Base-by-base conservation (phyloP, 2,888 invertebrate genomes). In the Polymixis lichenea region DNA sequence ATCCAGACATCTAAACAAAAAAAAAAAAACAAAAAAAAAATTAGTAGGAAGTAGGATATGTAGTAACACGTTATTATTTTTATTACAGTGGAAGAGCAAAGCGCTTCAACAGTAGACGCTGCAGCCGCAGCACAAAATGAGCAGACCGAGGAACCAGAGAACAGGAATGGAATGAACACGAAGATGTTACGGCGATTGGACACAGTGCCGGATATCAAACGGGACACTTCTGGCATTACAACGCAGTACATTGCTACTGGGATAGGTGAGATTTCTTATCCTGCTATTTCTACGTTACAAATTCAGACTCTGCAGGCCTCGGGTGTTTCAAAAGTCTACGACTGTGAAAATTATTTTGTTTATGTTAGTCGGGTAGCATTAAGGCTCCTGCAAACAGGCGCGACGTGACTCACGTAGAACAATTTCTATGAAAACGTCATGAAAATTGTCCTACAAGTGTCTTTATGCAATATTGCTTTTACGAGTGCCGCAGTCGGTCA, bases 241-340 rank as follows among this genome's bases (percentile, higher is more conserved):
- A 95, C 95, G 0, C 96, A 96, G 87, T 96, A 96, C 71, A 94
- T 97, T 15, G 95, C 96, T 56, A 92, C 96, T 46, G 95, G 95
- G 0, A 95, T 96, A 67, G 96, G 96, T 96, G 77, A 87, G 89
- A 25, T 64, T 67, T 55, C 4, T 25, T 38, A 43, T 13, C 8
- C 56, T 32, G 13, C 1, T 53, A 7, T 51, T 11, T 38, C 3
- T 19, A 49, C 1, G 3, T 38, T 32, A 4, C 2, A 25, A 53
- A 6, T 22, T 32, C 13, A 56, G 11, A 49, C 7, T 11, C 3
- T 32, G 13, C 6, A 22, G 25, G 15, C 3, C 9, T 15, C 22
- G 7, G 7, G 22, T 28, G 6, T 46, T 22, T 9, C 46, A 9
- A 28, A 46, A 11, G 7, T 65, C 64, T 15, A 8, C 19, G 8